phyloP scores from a whole-genome alignment of 1,140 invertebrate genomes.

The Bombus waltoni region DNA sequence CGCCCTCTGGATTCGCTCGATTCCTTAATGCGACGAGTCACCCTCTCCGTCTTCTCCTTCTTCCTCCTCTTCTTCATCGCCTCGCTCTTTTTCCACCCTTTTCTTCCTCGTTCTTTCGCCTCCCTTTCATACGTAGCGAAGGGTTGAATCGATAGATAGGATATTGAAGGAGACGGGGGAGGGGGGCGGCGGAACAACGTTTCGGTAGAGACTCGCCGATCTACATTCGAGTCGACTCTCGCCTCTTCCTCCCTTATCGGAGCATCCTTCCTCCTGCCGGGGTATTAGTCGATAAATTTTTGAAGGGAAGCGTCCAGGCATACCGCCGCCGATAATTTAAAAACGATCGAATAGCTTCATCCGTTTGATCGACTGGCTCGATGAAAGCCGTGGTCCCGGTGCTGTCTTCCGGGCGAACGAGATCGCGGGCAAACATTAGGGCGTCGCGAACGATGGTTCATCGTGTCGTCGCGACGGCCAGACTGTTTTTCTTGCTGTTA shows the following conservation, averaged over 20 bases:
- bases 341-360: conserved; percentile 59
- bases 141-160: not conserved
- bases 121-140: not conserved
- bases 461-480: not conserved
- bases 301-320: conserved; percentile 12
- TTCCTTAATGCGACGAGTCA: conserved; percentile 54
- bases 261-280: conserved; percentile 16
- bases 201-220: conserved; percentile 53
- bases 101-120: not conserved
- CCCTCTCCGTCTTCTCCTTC: not conserved
- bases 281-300: conserved; percentile 66
- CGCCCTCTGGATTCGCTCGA: conserved; percentile 49
- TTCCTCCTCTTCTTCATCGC: not conserved
- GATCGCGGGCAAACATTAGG: not conserved
- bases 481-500: not conserved
- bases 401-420: not conserved
- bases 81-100: not conserved
- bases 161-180: not conserved
- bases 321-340: conserved; percentile 58
- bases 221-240: conserved; percentile 44
- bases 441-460: no score
- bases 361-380: conserved; percentile 15
- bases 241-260: not conserved
- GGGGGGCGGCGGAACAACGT: conserved; percentile 22
- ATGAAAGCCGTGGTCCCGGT: not conserved